Conservation (phyloP, 2,113 vertebrate species). For the Bombycilla garrulus region DNA sequence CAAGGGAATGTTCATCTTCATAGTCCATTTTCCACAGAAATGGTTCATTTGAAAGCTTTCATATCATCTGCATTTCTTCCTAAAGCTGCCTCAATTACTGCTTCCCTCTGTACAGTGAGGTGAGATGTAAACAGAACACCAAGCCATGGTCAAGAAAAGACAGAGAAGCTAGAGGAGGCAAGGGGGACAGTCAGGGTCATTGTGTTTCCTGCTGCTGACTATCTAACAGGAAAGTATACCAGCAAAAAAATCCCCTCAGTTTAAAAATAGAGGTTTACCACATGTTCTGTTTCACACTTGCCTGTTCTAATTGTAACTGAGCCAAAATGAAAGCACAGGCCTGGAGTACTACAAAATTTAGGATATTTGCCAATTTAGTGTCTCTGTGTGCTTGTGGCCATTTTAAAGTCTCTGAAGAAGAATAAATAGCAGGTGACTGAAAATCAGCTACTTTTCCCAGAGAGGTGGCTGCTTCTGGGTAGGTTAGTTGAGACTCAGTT, state of each 20-base stretch:
- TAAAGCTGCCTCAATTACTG: not conserved
- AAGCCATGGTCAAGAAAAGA: not conserved
- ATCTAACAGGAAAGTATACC: not conserved
- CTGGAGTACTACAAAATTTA: not conserved
- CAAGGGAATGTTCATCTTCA: not conserved
- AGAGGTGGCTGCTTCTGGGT: not conserved
- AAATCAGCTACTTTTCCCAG: not conserved
- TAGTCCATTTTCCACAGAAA: not conserved
- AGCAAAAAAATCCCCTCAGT: not conserved
- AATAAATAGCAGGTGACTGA: not conserved
- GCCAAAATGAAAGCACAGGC: not conserved
- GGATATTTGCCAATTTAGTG: not conserved
- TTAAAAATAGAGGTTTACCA: not conserved
- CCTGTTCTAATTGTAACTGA: not conserved
- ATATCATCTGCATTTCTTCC: not conserved
- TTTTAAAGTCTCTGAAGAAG: not conserved
- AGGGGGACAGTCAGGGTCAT: not conserved
- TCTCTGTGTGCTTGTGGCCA: not conserved
- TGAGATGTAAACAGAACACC: not conserved
- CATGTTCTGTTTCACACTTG: not conserved
- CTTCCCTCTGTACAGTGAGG: not conserved
- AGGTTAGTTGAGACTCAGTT: not conserved
- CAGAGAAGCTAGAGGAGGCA: not conserved
- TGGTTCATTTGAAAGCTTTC: not conserved
- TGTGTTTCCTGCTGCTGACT: not conserved